Percentiles rank a stretch among this genome's conserved stretches.
Conservation (phyloP, 2,797 vertebrate genomes). For the Tadarida brasiliensis region DNA sequence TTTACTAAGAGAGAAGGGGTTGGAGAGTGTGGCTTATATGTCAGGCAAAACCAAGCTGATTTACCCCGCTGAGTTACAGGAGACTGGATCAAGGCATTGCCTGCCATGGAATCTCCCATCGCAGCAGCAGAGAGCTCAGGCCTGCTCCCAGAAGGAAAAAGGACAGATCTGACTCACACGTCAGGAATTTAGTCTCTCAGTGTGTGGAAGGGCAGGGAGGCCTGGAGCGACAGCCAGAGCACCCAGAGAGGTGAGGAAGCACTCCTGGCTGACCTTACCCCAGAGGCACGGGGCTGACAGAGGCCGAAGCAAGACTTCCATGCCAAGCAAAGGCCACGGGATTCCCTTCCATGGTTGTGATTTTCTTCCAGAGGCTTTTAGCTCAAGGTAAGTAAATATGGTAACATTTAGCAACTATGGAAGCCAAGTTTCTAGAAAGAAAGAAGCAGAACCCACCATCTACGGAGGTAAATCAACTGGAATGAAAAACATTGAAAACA, state of each 20-base stretch:
- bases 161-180: neutral
- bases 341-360: neutral
- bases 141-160: neutral
- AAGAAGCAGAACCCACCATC: neutral
- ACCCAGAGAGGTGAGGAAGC: neutral
- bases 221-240: neutral
- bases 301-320: neutral
- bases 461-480: neutral
- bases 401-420: neutral
- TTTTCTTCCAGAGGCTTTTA: neutral
- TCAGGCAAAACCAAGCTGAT: neutral
- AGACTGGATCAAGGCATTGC: accelerated
- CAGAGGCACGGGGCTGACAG: no score
- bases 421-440: neutral
- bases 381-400: neutral
- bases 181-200: neutral
- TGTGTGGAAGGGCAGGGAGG: neutral
- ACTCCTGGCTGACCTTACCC: neutral
- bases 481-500: neutral
- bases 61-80: no score
- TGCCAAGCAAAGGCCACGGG: neutral
- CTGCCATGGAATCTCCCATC: no score
- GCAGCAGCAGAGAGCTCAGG: neutral
- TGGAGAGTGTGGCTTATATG: accelerated
- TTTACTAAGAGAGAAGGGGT: neutral